Evolutionary conservation across 2,797 vertebrate genomes (phyloP).

Genomic region (Gallinago nigripennis): DNA sequence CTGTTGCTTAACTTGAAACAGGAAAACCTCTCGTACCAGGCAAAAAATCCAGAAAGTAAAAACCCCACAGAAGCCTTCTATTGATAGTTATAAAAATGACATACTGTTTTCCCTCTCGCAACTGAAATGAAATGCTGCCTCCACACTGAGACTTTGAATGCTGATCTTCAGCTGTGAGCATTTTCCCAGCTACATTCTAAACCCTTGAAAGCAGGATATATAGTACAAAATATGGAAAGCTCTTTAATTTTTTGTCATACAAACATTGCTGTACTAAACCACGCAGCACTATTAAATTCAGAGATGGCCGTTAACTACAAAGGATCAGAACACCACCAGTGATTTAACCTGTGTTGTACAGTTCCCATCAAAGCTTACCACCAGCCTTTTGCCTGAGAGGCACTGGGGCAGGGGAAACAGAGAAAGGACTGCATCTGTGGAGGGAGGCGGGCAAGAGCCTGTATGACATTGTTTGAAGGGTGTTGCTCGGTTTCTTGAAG

Average conservation of each 20-base stretch:
- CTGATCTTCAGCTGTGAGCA: conserved; percentile 18
- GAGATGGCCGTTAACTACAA: not conserved
- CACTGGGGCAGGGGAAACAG: not conserved
- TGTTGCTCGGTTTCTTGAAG: not conserved
- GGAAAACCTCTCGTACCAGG: not conserved
- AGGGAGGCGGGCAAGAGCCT: not conserved
- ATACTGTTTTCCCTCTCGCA: conserved; percentile 40
- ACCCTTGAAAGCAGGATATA: not conserved
- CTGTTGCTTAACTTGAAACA: conserved; percentile 4
- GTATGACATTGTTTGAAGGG: not conserved
- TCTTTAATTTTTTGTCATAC: conserved; percentile 12
- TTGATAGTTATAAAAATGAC: conserved; percentile 26
- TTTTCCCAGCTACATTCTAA: conserved; percentile 23
- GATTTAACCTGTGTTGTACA: not conserved
- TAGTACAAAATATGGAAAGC: not conserved
- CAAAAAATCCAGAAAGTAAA: conserved; percentile 4
- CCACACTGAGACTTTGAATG: conserved; percentile 37
- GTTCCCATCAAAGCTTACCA: not conserved
- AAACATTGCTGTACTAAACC: conserved; percentile 22
- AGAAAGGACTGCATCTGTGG: not conserved
- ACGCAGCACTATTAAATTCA: not conserved
- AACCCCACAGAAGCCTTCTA: not conserved
- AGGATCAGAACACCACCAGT: not conserved
- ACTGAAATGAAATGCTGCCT: conserved; percentile 45
- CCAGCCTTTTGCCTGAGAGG: not conserved